Evolutionary conservation across 2,888 invertebrate species (phyloP).

Genomic region (Panzeria rudis): DNA sequence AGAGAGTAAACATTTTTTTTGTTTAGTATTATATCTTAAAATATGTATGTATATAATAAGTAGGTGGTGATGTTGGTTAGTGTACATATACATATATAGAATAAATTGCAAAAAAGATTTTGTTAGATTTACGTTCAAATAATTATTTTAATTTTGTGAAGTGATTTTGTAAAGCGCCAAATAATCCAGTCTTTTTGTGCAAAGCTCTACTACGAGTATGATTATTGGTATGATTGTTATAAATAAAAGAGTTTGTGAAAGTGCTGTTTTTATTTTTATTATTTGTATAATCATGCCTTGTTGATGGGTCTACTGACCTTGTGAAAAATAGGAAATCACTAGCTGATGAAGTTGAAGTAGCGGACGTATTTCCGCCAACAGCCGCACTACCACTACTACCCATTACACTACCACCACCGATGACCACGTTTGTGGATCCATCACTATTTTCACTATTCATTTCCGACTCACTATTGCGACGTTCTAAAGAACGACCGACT

Average conservation of each 20-base stretch:
- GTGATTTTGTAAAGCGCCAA: conserved; percentile 80
- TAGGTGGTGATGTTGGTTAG: conserved; percentile 67
- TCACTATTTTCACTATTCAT: conserved; percentile 79
- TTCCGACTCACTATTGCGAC: conserved; percentile 89
- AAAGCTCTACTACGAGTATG: conserved; percentile 74
- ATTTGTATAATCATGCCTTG: conserved; percentile 67
- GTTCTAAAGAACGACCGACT: conserved; percentile 88
- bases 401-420: conserved; percentile 59
- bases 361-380: conserved; percentile 53
- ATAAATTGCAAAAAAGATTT: conserved; percentile 45
- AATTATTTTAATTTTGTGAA: conserved; percentile 79
- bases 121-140: conserved; percentile 72
- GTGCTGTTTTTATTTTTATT: conserved; percentile 53
- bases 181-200: conserved; percentile 76
- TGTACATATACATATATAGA: conserved; percentile 19
- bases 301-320: conserved; percentile 80
- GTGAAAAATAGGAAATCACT: conserved; percentile 83
- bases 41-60: conserved; percentile 72
- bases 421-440: conserved; percentile 62
- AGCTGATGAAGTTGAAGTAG: conserved; percentile 72
- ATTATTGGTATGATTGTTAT: conserved; percentile 52
- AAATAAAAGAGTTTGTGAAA: conserved; percentile 63
- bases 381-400: conserved; percentile 51
- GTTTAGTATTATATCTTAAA: conserved; percentile 38
- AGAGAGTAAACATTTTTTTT: conserved; percentile 57